A percentile compares a stretch with the other conserved stretches of the same genome.
Evolutionary conservation across 2,113 vertebrate genomes (phyloP).

Genomic region (Melanerpes formicivorus): DNA sequence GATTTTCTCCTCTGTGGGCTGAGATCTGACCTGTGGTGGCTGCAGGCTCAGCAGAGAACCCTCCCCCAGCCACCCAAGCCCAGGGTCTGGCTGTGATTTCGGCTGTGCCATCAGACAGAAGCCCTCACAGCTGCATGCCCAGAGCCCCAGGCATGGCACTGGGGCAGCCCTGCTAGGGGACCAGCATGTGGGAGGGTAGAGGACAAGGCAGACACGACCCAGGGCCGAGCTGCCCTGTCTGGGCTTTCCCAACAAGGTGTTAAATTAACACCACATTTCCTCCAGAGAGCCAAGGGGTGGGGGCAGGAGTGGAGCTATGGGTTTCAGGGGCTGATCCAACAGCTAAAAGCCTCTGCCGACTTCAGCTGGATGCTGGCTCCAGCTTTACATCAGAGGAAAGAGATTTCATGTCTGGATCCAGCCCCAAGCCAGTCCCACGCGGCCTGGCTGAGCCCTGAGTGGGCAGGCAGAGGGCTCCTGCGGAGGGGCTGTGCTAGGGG

Average conservation of each 20-base stretch:
- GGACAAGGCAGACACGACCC: rapidly evolving
- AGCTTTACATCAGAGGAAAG: not conserved
- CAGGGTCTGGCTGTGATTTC: not conserved
- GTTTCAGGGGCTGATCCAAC: not conserved
- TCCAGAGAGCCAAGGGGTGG: not conserved
- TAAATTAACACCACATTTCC: not conserved
- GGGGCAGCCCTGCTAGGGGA: rapidly evolving
- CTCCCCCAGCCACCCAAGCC: not conserved
- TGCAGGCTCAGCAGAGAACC: rapidly evolving
- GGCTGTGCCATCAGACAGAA: not conserved
- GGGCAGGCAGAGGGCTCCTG: not conserved
- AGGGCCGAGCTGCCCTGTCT: not conserved
- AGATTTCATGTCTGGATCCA: not conserved
- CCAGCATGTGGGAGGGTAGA: rapidly evolving
- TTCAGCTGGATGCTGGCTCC: not conserved
- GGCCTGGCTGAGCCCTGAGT: not conserved
- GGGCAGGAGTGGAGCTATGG: not conserved
- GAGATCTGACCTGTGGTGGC: rapidly evolving
- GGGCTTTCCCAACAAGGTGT: not conserved
- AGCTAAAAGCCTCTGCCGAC: not conserved
- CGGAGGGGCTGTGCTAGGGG: rapidly evolving
- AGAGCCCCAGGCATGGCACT: rapidly evolving
- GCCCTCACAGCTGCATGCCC: rapidly evolving
- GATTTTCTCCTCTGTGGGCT: not conserved
- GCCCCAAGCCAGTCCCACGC: not conserved